Percentiles rank a stretch among this genome's conserved stretches.
Conservation (phyloP, 2,888 invertebrate species). For the Bellardia bayeri region DNA sequence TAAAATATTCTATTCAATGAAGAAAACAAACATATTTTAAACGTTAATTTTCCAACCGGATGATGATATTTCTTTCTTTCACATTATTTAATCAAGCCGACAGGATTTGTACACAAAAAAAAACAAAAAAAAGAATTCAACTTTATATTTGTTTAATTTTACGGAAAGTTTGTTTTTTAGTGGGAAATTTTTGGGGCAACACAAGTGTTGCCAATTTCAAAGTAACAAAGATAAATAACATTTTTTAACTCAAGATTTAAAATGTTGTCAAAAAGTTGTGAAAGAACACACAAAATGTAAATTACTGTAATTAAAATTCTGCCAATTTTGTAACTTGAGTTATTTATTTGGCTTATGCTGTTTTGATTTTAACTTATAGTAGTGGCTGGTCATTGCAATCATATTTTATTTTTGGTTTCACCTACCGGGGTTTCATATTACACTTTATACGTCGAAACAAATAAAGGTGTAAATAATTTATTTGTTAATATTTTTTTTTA, state of each 20-base stretch:
- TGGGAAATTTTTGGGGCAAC: not conserved
- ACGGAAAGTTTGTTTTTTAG: not conserved
- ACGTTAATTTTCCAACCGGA: conserved; percentile 27
- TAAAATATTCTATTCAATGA: conserved; percentile 6
- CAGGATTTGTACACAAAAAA: conserved; percentile 10
- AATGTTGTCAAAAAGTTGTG: too few relatives aligned
- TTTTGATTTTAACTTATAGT: not conserved
- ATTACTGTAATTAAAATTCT: not conserved
- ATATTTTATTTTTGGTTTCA: not conserved
- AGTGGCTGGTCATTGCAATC: not conserved
- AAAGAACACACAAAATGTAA: too few relatives aligned
- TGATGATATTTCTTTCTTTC: not conserved
- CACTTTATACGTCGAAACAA: not conserved
- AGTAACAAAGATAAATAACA: not conserved
- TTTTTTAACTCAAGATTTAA: not conserved
- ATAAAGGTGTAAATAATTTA: conserved; percentile 35
- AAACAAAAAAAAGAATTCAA: not conserved
- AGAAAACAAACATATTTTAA: not conserved
- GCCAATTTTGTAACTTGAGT: not conserved
- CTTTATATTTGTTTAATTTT: not conserved
- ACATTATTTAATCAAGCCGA: conserved; percentile 24
- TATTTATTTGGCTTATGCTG: not conserved
- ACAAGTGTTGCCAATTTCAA: conserved; percentile 6
- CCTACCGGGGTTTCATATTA: not conserved
- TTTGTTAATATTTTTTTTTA: not conserved